Evolutionary conservation across 2,888 invertebrate genomes (phyloP).

Genomic region (Trissolcus brochymenae): DNA sequence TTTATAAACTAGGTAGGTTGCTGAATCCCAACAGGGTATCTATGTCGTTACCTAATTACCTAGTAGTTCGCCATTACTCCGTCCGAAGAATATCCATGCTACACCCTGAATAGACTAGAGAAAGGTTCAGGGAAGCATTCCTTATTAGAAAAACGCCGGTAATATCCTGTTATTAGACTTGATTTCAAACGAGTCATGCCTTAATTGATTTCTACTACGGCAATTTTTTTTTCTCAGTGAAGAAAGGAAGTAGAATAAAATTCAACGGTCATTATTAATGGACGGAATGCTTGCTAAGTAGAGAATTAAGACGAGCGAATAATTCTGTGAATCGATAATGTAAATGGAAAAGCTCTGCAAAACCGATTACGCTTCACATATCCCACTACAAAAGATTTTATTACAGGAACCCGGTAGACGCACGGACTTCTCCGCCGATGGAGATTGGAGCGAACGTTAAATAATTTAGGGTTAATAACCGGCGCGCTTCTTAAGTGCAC

Average conservation of each 20-base stretch:
- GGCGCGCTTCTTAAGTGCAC: conserved; percentile 46
- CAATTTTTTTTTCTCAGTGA: neutral
- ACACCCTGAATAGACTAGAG: too few species aligned
- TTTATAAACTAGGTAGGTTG: too few species aligned
- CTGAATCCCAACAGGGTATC: too few species aligned
- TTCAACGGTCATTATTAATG: conserved; percentile 16
- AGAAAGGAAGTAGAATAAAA: neutral
- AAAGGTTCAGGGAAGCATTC: too few species aligned
- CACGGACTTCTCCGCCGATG: conserved; percentile 17
- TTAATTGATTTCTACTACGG: too few species aligned
- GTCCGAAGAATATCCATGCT: too few species aligned
- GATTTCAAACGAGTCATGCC: neutral
- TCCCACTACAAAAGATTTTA: conserved; percentile 28
- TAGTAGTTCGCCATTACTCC: too few species aligned
- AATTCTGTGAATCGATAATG: conserved; percentile 13
- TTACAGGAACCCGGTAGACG: conserved; percentile 10
- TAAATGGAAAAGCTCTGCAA: conserved; percentile 18
- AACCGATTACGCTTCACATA: conserved; percentile 32
- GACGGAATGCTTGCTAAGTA: neutral
- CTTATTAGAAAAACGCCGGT: too few species aligned
- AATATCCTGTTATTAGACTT: neutral
- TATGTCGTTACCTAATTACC: too few species aligned
- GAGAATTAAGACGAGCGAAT: conserved; percentile 1
- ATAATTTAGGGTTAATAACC: conserved; percentile 57
- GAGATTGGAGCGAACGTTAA: conserved; percentile 53